Evolutionary conservation across 2,797 vertebrate genomes (phyloP).

Genomic region (Darevskia nairensis): DNA sequence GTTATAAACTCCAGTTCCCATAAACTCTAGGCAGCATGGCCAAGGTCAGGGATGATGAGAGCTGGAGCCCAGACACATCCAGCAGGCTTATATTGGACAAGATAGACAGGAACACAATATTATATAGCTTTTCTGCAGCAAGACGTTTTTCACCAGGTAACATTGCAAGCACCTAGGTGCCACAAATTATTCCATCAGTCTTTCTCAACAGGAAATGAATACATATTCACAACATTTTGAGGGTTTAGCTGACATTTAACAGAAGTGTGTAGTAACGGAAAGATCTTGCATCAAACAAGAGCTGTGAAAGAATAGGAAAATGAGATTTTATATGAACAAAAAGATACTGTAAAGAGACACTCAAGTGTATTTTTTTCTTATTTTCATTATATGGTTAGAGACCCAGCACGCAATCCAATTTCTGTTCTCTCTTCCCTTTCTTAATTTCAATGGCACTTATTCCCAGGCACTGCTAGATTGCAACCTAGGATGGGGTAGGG

Average conservation of each 20-base stretch:
- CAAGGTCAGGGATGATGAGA: no score
- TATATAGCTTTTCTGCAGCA: neutral
- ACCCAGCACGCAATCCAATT: no score
- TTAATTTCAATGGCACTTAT: no score
- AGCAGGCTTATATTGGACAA: neutral
- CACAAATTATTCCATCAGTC: neutral
- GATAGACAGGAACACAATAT: neutral
- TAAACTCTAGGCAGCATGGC: no score
- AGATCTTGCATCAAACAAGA: neutral
- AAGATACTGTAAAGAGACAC: neutral
- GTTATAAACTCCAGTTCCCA: no score
- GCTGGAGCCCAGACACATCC: no score
- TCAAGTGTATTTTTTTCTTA: neutral
- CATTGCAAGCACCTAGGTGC: no score
- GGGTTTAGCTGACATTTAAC: neutral
- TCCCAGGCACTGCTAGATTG: no score
- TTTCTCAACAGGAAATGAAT: no score
- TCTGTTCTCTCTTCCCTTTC: no score
- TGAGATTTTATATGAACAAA: neutral
- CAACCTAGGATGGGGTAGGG: no score
- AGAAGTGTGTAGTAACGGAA: neutral
- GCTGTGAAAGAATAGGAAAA: neutral
- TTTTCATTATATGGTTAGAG: no score
- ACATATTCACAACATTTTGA: neutral
- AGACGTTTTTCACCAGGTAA: neutral